Evolutionary conservation across 2,113 vertebrate species (phyloP), one percentile per base, ranked within the genome.

Genomic region (Larimichthys crocea): DNA sequence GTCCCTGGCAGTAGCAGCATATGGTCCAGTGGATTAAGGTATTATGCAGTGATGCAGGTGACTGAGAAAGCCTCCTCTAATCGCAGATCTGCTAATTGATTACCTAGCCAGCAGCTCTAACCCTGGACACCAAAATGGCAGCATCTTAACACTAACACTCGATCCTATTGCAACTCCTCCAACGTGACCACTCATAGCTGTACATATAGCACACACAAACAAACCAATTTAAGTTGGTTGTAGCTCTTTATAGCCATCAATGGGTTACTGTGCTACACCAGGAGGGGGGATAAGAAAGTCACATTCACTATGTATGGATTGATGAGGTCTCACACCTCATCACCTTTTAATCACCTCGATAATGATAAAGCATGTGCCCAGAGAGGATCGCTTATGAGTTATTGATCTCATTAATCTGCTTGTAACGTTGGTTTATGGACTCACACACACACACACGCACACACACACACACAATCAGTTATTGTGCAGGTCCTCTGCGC

Each of bases 11-110:
- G 91, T 69, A 88, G 88, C 68, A 94, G 91, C 96, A 97, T 96
- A 97, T 96, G 96, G 97, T 82, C 84, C 78, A 83, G 88, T 76
- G 92, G 96, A 97, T 97, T 97, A 96, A 74, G 87, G 90, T 95
- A 94, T 98, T 96, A 97, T 63, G 84, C 86, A 90, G 95, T 94
- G 94, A 95, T 90, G 91, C 87, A 88, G 91, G 89, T 94, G 95
- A 94, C 93, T 95, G 94, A 94, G 82, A 94, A 94, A 94, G 86
- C 19, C 22, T 91, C 88, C 80, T 81, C 90, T 91, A 92, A 95
- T 94, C 93, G 67, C 0, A 93, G 93, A 95, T 95, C 91, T 91
- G 88, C 83, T 96, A 95, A 96, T 95, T 95, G 94, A 93, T 95
- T 95, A 95, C 84, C 83, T 12, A 86, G 87, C 79, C 90, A 86